Percentiles rank a stretch among this genome's conserved stretches.
These are phyloP conservation scores for Synergus gifuensis DNA, from an alignment of 2,888 invertebrate species.

Conservation along the genomic window DNA sequence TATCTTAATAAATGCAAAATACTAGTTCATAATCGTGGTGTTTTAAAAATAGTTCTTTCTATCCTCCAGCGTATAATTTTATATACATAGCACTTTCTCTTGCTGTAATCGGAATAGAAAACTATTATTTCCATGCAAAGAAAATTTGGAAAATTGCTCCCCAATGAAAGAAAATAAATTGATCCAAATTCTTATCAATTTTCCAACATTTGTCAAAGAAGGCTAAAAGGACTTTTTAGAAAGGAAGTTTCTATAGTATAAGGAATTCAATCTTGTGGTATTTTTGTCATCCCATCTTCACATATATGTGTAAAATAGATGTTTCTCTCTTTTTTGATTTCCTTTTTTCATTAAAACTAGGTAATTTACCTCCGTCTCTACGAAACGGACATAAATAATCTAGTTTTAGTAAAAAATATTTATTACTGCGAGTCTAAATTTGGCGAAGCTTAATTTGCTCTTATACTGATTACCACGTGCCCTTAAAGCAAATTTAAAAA, in stretches of 20 bases:
- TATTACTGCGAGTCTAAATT: no score
- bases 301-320: no score
- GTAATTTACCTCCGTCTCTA: no score
- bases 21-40: not conserved
- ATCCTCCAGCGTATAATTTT: not conserved
- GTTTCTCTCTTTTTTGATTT: no score
- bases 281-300: not conserved
- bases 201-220: not conserved
- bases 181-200: not conserved
- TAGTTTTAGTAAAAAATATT: no score
- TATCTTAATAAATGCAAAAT: not conserved
- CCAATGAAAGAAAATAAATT: not conserved
- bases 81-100: conserved; percentile 24
- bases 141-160: not conserved
- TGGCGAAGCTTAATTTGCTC: no score
- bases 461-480: no score
- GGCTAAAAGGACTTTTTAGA: not conserved
- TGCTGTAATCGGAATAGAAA: not conserved
- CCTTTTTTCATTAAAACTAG: no score
- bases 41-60: not conserved
- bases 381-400: no score
- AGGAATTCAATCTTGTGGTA: not conserved
- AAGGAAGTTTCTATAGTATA: not conserved
- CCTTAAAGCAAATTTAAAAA: no score
- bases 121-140: not conserved